Evolutionary conservation across 2,797 vertebrate species (phyloP).

Genomic region (Gallinago stenura): DNA sequence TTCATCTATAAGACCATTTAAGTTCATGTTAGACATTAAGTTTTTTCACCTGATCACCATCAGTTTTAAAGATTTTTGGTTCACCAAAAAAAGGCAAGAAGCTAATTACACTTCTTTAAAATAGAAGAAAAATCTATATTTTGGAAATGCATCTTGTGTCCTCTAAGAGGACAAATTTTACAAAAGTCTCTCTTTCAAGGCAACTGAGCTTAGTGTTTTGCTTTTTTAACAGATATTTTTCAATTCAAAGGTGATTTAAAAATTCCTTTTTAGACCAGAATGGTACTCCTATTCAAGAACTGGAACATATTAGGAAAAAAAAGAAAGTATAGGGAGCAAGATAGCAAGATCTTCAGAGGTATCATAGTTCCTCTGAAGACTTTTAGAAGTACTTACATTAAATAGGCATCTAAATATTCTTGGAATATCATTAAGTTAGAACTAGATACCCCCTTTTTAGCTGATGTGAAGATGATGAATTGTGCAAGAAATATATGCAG

Average conservation of each 20-base stretch:
- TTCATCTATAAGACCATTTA: neutral
- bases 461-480: neutral
- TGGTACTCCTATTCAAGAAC: neutral
- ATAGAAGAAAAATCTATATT: neutral
- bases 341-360: neutral
- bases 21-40: neutral
- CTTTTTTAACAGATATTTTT: neutral
- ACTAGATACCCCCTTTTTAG: neutral
- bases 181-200: neutral
- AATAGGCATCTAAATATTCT: neutral
- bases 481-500: neutral
- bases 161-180: neutral
- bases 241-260: neutral
- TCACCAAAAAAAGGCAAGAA: neutral
- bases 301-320: neutral
- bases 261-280: neutral
- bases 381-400: neutral
- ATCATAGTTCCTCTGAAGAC: neutral
- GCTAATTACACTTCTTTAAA: neutral
- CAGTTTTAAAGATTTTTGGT: neutral
- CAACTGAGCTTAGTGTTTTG: neutral
- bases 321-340: neutral
- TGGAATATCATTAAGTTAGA: neutral
- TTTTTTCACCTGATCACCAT: neutral
- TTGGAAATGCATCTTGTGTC: neutral